Percentiles rank a stretch among this genome's conserved stretches.
These are phyloP conservation scores for Heliconius eleuchia DNA, from an alignment of 1,140 invertebrate species.

Conservation along the genomic window DNA sequence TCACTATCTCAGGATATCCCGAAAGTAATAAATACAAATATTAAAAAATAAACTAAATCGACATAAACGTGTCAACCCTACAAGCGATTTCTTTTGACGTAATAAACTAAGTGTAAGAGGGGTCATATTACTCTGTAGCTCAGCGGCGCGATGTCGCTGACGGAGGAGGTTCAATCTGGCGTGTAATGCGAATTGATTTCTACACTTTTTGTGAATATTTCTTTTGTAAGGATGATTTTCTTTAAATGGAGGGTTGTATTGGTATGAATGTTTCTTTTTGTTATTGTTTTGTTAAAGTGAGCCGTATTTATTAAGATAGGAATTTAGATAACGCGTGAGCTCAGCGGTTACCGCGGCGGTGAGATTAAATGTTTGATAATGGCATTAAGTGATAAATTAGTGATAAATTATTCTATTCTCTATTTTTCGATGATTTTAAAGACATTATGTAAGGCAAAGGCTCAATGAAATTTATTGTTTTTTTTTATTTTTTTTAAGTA, in stretches of 20 bases:
- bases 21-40: neutral
- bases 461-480: too few species aligned
- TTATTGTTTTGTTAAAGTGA: neutral
- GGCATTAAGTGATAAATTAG: neutral
- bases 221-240: neutral
- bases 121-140: neutral
- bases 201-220: neutral
- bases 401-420: neutral
- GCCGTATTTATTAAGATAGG: neutral
- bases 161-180: neutral
- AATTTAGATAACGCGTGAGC: too few species aligned
- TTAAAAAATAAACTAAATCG: neutral
- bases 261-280: neutral
- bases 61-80: neutral
- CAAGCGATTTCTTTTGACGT: conserved; percentile 13
- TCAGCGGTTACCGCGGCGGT: too few species aligned
- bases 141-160: neutral
- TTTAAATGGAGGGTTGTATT: neutral
- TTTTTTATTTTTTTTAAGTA: too few species aligned
- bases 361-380: neutral
- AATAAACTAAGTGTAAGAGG: conserved; percentile 10
- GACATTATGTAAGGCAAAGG: too few species aligned
- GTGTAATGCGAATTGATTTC: neutral
- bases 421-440: neutral
- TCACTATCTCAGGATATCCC: too few species aligned